Evolutionary conservation across 2,797 vertebrate genomes (phyloP).

Genomic region (Limosa lapponica): DNA sequence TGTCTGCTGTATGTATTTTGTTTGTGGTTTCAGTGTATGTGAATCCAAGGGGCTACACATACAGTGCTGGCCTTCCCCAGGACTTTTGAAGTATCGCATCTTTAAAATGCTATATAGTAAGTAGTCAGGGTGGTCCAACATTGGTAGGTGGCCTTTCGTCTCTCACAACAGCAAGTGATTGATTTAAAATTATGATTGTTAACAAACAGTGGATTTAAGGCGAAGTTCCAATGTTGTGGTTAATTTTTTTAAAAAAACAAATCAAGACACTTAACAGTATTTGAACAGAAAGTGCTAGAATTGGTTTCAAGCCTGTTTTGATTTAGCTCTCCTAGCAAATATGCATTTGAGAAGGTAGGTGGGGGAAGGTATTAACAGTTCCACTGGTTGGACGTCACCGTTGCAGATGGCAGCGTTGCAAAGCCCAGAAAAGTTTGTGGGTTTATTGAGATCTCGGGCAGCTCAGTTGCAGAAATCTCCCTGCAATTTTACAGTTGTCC

Average conservation of each 20-base stretch:
- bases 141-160: background rate
- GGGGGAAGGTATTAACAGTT: background rate
- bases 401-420: background rate
- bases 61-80: background rate
- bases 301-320: constrained; percentile 12
- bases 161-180: background rate
- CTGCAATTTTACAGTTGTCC: background rate
- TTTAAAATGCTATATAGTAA: background rate
- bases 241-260: background rate
- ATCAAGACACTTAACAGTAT: background rate
- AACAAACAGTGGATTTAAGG: constrained; percentile 24
- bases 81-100: background rate
- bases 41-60: background rate
- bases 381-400: background rate
- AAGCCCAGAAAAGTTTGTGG: background rate
- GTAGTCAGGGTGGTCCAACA: background rate
- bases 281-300: constrained; percentile 35
- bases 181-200: constrained; percentile 40
- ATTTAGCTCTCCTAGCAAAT: background rate
- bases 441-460: background rate
- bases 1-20: background rate
- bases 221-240: background rate
- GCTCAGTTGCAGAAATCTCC: background rate
- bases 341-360: background rate
- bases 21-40: background rate